Evolutionary conservation across 64 coral and sea anemone genomes (phyloP).

Genomic region (Catalaphyllia jardinei): DNA sequence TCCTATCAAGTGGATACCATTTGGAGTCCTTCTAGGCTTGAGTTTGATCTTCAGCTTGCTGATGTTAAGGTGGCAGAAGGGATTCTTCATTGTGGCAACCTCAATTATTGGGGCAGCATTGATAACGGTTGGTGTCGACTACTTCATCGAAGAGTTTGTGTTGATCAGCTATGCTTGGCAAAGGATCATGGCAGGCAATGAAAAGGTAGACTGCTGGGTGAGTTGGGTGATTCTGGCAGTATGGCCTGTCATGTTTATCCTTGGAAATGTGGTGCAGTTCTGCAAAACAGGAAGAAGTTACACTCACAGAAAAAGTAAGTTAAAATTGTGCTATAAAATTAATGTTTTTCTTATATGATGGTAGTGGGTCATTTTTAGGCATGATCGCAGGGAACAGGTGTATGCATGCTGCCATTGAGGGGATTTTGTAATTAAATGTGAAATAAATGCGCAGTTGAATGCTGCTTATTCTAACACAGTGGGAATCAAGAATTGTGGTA

Average conservation of each 20-base stretch:
- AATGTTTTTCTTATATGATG: too few relatives aligned
- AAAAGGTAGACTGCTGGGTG: constrained; percentile 57
- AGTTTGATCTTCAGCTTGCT: constrained; percentile 71
- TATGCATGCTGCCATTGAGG: too few relatives aligned
- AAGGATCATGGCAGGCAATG: constrained; percentile 67
- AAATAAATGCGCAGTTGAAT: too few relatives aligned
- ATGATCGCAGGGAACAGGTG: too few relatives aligned
- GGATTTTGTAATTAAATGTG: too few relatives aligned
- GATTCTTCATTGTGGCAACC: constrained; percentile 69
- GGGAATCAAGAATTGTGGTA: too few relatives aligned
- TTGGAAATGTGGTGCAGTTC: constrained; percentile 88
- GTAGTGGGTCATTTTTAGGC: too few relatives aligned
- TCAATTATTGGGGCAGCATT: constrained; percentile 80
- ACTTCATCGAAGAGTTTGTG: constrained; percentile 86
- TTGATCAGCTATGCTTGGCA: constrained; percentile 77
- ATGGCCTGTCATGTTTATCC: constrained; percentile 89
- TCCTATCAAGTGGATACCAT: constrained; percentile 89
- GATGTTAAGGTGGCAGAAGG: constrained; percentile 84
- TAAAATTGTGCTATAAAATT: not conserved
- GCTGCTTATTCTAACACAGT: too few relatives aligned
- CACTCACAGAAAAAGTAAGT: constrained; percentile 83
- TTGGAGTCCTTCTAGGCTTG: constrained; percentile 84
- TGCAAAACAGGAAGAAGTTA: constrained; percentile 80
- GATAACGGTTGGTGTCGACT: constrained; percentile 73
- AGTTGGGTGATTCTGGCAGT: constrained; percentile 78